Percentiles rank a stretch among this genome's conserved stretches.
Evolutionary conservation across 2,888 invertebrate genomes (phyloP).

Genomic region (Osmoderma eremita): DNA sequence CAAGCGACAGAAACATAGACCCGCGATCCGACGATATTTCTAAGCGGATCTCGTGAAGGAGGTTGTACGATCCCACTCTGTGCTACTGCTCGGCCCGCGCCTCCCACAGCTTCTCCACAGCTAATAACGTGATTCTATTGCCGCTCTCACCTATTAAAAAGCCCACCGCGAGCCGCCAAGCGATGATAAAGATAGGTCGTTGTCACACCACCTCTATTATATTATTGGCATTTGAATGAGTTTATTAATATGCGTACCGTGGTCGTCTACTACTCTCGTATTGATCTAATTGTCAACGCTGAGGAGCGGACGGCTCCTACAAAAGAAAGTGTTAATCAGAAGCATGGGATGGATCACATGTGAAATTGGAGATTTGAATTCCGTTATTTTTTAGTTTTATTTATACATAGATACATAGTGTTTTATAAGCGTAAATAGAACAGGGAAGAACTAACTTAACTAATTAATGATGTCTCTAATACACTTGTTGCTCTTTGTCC

Average conservation of each 20-base stretch:
- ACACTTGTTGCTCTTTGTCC: no score
- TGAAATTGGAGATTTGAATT: not conserved
- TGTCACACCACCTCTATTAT: slow-evolving; percentile 36
- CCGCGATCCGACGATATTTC: slow-evolving; percentile 8
- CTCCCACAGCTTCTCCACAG: slow-evolving; percentile 47
- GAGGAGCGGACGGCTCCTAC: not conserved
- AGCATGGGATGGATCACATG: not conserved
- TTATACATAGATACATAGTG: not conserved
- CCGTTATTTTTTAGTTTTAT: not conserved
- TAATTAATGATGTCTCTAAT: no score
- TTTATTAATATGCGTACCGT: slow-evolving; percentile 30
- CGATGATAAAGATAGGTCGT: slow-evolving; percentile 36
- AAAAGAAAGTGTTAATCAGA: slow-evolving; percentile 6
- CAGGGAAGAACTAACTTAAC: no score
- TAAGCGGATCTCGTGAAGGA: slow-evolving; percentile 25
- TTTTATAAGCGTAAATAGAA: no score
- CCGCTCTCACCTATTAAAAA: slow-evolving; percentile 39
- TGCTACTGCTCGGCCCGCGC: slow-evolving; percentile 32
- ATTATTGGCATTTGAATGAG: slow-evolving; percentile 31
- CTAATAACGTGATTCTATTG: slow-evolving; percentile 44
- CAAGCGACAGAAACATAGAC: slow-evolving; percentile 9
- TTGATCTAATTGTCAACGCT: slow-evolving; percentile 11
- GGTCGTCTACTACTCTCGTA: slow-evolving; percentile 7
- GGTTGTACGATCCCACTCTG: slow-evolving; percentile 34
- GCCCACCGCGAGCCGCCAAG: slow-evolving; percentile 25